Evolutionary conservation across 2,113 vertebrate species (phyloP), one percentile per base, ranked within the genome.

Genomic region (Taxidea taxus): DNA sequence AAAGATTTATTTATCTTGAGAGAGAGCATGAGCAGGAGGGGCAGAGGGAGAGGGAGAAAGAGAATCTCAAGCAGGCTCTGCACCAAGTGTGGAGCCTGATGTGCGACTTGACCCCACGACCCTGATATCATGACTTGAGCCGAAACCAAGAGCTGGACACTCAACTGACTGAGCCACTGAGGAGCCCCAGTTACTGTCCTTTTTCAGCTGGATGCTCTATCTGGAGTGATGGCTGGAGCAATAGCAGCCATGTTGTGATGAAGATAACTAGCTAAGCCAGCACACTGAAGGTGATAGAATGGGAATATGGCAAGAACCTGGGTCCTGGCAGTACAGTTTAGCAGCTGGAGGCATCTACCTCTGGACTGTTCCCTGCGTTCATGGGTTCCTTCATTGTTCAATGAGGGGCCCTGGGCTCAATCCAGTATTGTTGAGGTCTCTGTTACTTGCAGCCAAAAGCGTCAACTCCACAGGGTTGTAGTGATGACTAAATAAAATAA

Each of bases 201-300:
- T 75, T 31, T 51, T 54, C 21, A 56, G 31, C 39, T 66, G 18
- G 58, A 47, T 80, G 11, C 42, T 37, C 34, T 37, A 34, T 75
- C 91, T 72, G 47, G 29, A 83, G 18, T 29, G 58, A 95, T 54
- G n/a, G 78, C 92, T 83, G 70, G 88, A 2, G 66, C 64, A 44
- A 64, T 54, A 95, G 96, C 74, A 95, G 66, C 84, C 42, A 51
- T 97, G 8, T 91, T 90, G 1, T 62, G 42, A 91, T 54, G 47
- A 62, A 58, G 70, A 39, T 37, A 64, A 4, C 25, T 60, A 58
- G 78, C 27, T 47, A 83, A 84, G 20, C 11, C 39, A 44, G 12
- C 44, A 44, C 1, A 1, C 56, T 18, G 8, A 72, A 44, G 70
- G 44, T 25, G 54, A 37, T 12, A 72, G 58, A 60, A 23, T 18